A percentile compares a stretch with the other conserved stretches of the same genome.
These are phyloP conservation scores for Aspidiotus destructor DNA, from an alignment of 2,888 invertebrate genomes.

Conservation along the genomic window DNA sequence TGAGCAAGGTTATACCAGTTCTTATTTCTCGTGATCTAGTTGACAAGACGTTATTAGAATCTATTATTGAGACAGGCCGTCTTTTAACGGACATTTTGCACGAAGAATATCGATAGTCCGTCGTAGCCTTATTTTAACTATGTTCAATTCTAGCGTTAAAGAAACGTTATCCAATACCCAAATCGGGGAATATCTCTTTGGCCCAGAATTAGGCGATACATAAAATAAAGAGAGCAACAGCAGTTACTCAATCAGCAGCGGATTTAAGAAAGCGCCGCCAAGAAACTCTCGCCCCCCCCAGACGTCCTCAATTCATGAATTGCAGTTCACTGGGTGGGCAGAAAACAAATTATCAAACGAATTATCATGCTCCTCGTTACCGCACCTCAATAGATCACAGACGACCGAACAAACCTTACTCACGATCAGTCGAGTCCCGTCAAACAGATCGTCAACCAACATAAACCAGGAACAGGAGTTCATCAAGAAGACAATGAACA, in stretches of 20 bases:
- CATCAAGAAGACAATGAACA: not conserved
- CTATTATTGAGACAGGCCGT: not conserved
- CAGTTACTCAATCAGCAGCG: not conserved
- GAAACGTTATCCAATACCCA: not conserved
- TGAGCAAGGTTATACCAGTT: not conserved
- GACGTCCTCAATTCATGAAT: not conserved
- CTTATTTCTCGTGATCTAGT: not conserved
- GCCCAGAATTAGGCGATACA: not conserved
- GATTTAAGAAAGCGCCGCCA: not conserved
- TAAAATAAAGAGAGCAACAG: not conserved
- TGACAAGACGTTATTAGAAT: not conserved
- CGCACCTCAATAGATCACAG: not conserved
- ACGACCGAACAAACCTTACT: not conserved
- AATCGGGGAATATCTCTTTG: not conserved
- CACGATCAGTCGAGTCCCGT: not conserved
- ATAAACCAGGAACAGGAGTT: not conserved
- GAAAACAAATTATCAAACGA: too few species aligned
- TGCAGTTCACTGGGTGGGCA: not conserved
- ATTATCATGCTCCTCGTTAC: not conserved
- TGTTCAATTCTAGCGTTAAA: not conserved
- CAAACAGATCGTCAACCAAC: not conserved
- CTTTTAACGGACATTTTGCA: not conserved
- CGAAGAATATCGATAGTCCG: not conserved
- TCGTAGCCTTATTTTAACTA: not conserved
- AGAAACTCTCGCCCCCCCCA: not conserved